These are phyloP conservation scores for Avahi laniger DNA, from an alignment of 2,797 vertebrate genomes.

Conservation along the genomic window DNA sequence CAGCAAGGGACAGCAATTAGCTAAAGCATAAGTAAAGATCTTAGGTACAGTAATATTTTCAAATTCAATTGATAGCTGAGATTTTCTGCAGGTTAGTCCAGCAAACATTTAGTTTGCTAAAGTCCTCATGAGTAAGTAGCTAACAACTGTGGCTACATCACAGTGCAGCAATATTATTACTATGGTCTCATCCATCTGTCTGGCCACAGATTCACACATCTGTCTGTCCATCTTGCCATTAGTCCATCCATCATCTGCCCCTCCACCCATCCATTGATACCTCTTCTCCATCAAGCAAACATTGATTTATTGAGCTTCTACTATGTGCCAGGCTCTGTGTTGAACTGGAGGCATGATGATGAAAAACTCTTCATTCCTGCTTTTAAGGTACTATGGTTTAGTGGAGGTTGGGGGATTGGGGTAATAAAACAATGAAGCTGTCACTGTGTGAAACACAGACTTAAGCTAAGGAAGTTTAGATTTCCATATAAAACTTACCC, in stretches of 20 bases:
- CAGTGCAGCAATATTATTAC: not conserved
- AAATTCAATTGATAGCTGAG: not conserved
- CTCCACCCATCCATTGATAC: not conserved
- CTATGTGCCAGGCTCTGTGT: not conserved
- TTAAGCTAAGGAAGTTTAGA: not conserved
- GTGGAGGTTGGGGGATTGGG: not conserved
- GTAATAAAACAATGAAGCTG: not conserved
- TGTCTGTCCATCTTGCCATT: not conserved
- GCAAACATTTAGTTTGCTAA: not conserved
- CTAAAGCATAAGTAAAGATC: not conserved
- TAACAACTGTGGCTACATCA: no score
- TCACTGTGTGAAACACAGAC: not conserved
- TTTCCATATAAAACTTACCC: constrained; percentile 1
- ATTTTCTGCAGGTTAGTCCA: not conserved
- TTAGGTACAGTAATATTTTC: not conserved
- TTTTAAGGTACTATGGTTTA: not conserved
- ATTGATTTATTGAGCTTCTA: not conserved
- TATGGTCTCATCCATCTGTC: not conserved
- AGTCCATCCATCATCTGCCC: not conserved
- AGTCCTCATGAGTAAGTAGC: not conserved
- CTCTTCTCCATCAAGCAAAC: not conserved
- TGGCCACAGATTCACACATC: not conserved
- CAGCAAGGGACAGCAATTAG: not conserved
- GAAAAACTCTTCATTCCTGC: not conserved
- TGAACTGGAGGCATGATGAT: not conserved